Percentiles rank a stretch among this genome's conserved stretches.
Evolutionary conservation across 2,888 invertebrate species (phyloP).

Genomic region (Limnephilus auricula): DNA sequence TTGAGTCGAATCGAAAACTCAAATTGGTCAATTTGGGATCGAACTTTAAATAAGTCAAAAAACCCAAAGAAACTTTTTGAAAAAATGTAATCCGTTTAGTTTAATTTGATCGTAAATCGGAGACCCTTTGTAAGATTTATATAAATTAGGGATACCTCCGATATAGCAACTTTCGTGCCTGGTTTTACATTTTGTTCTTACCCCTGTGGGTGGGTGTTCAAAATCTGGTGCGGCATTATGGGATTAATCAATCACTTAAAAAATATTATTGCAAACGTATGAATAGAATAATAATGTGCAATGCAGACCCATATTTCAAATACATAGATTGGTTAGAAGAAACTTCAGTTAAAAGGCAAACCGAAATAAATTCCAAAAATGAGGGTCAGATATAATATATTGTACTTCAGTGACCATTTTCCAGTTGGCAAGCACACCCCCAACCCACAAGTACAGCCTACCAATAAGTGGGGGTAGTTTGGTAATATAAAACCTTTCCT

Average conservation of each 20-base stretch:
- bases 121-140: too few relatives aligned
- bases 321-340: not conserved
- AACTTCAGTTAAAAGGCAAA: not conserved
- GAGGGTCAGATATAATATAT: not conserved
- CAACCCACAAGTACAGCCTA: not conserved
- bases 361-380: not conserved
- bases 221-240: not conserved
- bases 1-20: not conserved
- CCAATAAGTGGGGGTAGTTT: constrained; percentile 31
- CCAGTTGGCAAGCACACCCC: not conserved
- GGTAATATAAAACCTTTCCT: not conserved
- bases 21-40: constrained; percentile 12
- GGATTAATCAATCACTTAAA: not conserved
- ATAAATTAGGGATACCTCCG: not conserved
- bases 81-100: not conserved
- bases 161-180: not conserved
- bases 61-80: not conserved
- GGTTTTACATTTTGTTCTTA: too few relatives aligned
- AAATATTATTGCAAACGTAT: not conserved
- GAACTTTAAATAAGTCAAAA: not conserved
- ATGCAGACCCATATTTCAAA: not conserved
- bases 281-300: not conserved
- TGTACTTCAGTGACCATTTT: not conserved
- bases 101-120: not conserved
- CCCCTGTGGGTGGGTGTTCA: not conserved